Base-by-base conservation (phyloP, 1,140 invertebrate species). In the Papilio aristodemus region DNA sequence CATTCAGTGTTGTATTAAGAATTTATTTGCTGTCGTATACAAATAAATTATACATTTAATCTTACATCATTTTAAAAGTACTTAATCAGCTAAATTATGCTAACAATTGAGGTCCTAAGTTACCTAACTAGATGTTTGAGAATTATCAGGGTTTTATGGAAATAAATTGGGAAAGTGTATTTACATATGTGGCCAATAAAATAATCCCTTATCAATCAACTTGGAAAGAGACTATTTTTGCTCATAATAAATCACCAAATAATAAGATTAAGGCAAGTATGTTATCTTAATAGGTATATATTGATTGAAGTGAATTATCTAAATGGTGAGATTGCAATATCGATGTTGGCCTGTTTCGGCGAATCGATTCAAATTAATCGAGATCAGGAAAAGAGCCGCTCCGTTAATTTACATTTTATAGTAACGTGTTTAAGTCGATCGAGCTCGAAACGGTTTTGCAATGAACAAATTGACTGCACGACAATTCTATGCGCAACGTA, bases 321-420 rank as follows among this genome's bases (percentile, higher is more conserved):
- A 22, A 54, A 22, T 54, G 22, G 43, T 7, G 9, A 19, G 19
- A 19, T 54, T 54, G 46, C 10, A 50, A 17, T 22, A 22, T 17
- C n/a, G 43, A 54, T 54, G 46, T 4, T 54, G 46, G 36, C 59
- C 59, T 62, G 14, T 39, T 62, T 62, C 59, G 59, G 59, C n/a
- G 59, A 38, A 62, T 62, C 36, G 59, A 62, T 62, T 62, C 17
- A 36, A 19, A 62, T 38, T 36, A 38, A 62, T 37, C 36, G 36
- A 38, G 59, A 62, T 19, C 27, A 62, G 59, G 57, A 58, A 58
- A 22, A 54, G 46, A 62, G 36, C 59, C 36, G 59, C 59, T 62
- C n/a, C 36, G 59, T n/a, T 22, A 62, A 62, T 62, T 62, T 62
- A 62, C 36, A 62, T 62, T 62, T 62, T 39, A 36, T 11, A 62